Evolutionary conservation across 2,888 invertebrate genomes (phyloP).

Genomic region (Drosophila diplacantha): DNA sequence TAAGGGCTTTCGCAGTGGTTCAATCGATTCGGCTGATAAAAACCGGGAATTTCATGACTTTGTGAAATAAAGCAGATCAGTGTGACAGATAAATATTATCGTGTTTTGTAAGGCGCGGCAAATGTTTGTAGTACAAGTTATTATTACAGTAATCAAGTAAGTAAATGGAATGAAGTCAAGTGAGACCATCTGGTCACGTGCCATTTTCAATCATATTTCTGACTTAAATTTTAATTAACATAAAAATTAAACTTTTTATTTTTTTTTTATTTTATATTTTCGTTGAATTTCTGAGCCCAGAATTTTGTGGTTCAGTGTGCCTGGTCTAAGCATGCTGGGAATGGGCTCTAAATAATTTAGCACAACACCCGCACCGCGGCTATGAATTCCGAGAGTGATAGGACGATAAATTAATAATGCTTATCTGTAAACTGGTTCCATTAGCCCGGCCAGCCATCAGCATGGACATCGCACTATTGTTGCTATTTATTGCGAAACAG

Average conservation of each 20-base stretch:
- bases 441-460: slow-evolving; percentile 44
- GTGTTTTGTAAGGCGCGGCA: neutral
- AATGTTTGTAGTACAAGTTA: neutral
- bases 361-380: slow-evolving; percentile 57
- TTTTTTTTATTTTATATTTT: too few relatives aligned
- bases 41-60: slow-evolving; percentile 15
- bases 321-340: slow-evolving; percentile 24
- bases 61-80: slow-evolving; percentile 22
- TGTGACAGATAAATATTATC: slow-evolving; percentile 12
- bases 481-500: slow-evolving; percentile 51
- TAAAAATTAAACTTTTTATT: too few relatives aligned
- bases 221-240: too few relatives aligned
- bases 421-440: slow-evolving; percentile 70
- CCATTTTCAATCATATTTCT: too few relatives aligned
- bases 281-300: too few relatives aligned
- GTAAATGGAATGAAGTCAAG: neutral
- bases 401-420: slow-evolving; percentile 61
- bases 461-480: slow-evolving; percentile 36
- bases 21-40: slow-evolving; percentile 10
- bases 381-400: slow-evolving; percentile 27
- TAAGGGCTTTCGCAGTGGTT: slow-evolving; percentile 6
- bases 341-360: slow-evolving; percentile 30
- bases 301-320: slow-evolving; percentile 38
- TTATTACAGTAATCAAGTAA: neutral
- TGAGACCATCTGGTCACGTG: neutral